Conservation (phyloP, 2,888 invertebrate species). For the Argyra leucocephala region DNA sequence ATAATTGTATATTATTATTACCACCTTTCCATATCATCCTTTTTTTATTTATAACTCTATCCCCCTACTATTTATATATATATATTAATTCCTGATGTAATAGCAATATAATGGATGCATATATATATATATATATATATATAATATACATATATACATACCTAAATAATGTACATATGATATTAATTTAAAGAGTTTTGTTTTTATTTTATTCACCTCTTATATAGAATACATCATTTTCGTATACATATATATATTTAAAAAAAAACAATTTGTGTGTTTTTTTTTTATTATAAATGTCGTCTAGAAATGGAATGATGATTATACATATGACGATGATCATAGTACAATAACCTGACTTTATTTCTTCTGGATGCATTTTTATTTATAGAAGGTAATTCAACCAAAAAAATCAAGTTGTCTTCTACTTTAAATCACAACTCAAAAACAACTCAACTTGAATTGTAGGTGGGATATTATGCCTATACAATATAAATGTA, state of each 20-base stretch:
- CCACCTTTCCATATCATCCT: too few relatives aligned
- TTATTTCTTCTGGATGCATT: background rate
- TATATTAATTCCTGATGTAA: background rate
- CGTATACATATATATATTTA: background rate
- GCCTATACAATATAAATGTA: too few relatives aligned
- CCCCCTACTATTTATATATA: background rate
- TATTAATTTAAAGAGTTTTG: background rate
- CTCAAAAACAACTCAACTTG: background rate
- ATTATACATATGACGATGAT: background rate
- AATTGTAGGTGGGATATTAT: too few relatives aligned
- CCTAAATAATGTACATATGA: background rate
- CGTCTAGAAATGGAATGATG: background rate
- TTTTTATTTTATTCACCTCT: background rate
- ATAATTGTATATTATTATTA: too few relatives aligned
- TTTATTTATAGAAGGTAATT: background rate
- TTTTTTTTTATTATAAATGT: background rate
- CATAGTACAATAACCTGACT: background rate
- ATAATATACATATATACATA: background rate
- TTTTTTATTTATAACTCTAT: too few relatives aligned
- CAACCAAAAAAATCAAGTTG: slow-evolving; percentile 5
- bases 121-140: background rate
- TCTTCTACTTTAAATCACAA: background rate
- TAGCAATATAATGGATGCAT: background rate
- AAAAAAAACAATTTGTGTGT: background rate
- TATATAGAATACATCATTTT: too few relatives aligned